A percentile compares a stretch with the other conserved stretches of the same genome.
These are phyloP conservation scores for Xerus rutilus DNA, from an alignment of 2,797 vertebrate species.

Conservation along the genomic window DNA sequence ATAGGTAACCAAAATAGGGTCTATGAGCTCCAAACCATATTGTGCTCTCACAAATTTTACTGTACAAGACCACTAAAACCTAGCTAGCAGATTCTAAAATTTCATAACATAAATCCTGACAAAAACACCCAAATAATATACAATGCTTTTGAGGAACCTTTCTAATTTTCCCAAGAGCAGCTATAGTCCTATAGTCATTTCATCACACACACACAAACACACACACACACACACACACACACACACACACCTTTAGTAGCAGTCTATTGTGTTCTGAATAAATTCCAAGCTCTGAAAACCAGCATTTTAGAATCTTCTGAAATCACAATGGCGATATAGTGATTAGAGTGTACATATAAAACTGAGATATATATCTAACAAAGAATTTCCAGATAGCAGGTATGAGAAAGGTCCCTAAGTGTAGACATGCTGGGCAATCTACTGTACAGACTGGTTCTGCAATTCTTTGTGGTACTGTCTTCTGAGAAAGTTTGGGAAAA, in stretches of 20 bases:
- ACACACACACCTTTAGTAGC: neutral
- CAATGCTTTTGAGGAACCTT: neutral
- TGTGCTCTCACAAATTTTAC: neutral
- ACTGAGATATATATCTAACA: neutral
- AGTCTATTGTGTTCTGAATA: neutral
- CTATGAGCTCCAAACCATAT: neutral
- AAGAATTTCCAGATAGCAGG: neutral
- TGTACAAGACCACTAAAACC: neutral
- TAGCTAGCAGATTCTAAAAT: neutral
- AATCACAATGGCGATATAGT: neutral
- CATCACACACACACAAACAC: no score
- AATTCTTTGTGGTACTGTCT: neutral
- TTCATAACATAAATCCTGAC: neutral
- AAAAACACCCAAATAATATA: neutral
- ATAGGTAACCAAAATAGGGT: neutral
- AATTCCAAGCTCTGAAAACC: neutral
- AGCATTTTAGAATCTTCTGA: neutral
- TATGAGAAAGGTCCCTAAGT: neutral
- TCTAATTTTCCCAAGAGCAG: neutral
- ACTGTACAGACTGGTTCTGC: neutral
- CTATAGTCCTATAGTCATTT: neutral
- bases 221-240: neutral
- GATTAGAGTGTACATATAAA: neutral
- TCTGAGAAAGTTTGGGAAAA: neutral
- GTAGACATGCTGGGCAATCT: neutral